Evolutionary conservation across 2,797 vertebrate species (phyloP), one percentile per base, ranked within the genome.

Genomic region (Molossus alvarezi): DNA sequence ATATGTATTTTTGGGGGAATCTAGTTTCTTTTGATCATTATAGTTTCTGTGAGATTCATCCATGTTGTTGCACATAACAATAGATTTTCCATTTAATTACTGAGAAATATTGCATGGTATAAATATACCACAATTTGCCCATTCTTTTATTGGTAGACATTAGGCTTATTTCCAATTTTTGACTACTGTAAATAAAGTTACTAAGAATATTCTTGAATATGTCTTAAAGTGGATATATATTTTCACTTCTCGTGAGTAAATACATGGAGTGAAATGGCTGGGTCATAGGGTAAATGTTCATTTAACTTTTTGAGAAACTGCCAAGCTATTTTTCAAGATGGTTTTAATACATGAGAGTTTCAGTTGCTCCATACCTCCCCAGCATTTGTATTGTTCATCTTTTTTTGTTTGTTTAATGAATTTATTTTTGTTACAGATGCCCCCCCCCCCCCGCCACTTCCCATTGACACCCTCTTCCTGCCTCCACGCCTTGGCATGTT

Each of bases 191-290:
- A 48, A 64, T 51, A 67, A 80, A 41, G 2, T 57, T 77, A 60
- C 14, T 37, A 62, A 84, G 27, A 75, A 41, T 81, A 82, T 86
- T 93, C 17, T n/a, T 77, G 21, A 21, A 72, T 2, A 58, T 48
- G 13, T 93, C 29, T 95, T 73, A 80, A 48, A 64, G 25, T 77
- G 25, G n/a, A n/a, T 3, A n/a, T 55, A 48, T 82, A 29, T 75
- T 95, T 92, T 72, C 18, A 48, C 90, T 94, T 90, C 62, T 87
- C 18, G 83, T 73, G 51, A 87, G n/a, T 64, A 92, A 94, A 81
- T 72, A 51, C 41, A 51, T 85, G 15, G 53, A 88, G 41, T 91
- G 71, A 77, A 95, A 86, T 86, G 76, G 9, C 60, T 86, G 27
- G 55, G 23, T 81, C 37, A 71, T 53, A 41, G 14, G 4, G 27